Conservation (phyloP, 53 echinoderm and acorn worm genomes). For the Glandiceps talaboti region DNA sequence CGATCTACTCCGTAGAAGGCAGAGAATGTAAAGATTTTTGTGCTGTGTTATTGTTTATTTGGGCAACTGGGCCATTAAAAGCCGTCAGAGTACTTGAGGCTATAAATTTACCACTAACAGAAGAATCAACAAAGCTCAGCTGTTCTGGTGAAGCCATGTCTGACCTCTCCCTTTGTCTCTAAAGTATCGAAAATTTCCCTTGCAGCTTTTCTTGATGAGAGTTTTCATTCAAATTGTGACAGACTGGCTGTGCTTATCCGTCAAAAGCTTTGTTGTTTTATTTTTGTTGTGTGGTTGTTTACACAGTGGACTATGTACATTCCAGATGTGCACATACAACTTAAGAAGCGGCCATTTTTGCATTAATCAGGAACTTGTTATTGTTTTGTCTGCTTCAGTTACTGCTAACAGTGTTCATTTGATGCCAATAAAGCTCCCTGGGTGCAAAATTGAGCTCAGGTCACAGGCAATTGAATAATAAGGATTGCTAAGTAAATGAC, state of each 20-base stretch:
- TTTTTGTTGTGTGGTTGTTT: neutral
- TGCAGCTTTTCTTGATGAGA: neutral
- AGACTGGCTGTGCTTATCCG: neutral
- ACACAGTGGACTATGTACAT: neutral
- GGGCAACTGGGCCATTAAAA: neutral
- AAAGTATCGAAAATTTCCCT: neutral
- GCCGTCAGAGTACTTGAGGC: neutral
- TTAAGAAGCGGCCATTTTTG: neutral
- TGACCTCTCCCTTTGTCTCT: neutral
- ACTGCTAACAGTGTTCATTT: too few relatives aligned
- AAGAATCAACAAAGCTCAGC: neutral
- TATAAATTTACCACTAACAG: neutral
- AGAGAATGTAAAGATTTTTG: neutral
- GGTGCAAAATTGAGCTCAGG: neutral
- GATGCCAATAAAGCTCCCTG: too few relatives aligned
- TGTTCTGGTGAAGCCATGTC: neutral
- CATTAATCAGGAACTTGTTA: neutral
- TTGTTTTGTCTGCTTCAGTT: neutral
- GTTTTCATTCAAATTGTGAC: neutral
- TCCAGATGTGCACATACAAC: neutral
- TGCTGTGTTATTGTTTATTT: neutral
- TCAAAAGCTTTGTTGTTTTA: neutral
- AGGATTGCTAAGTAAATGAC: too few relatives aligned
- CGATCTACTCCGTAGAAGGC: neutral
- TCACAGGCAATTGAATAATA: too few relatives aligned